Base-by-base conservation (phyloP, 2,113 vertebrate genomes). In the Sphaerodactylus townsendi region DNA sequence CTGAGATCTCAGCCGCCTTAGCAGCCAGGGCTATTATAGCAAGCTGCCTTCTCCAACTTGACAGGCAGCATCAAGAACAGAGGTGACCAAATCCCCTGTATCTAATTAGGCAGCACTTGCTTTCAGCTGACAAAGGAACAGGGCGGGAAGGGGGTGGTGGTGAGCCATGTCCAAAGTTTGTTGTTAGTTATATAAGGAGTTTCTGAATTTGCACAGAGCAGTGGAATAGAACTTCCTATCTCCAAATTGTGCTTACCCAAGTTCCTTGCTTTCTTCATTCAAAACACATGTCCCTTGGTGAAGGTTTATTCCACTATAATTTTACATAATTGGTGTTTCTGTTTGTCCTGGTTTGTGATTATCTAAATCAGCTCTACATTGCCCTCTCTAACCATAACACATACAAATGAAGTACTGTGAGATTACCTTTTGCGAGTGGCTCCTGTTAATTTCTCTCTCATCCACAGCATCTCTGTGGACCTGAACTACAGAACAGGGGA, bases 101-200 rank as follows among this genome's bases (percentile, higher is more conserved):
- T 86, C 56, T 81, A 50, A 86, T 86, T 82, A 82, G 80, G 81
- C 68, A 53, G 80, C 74, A 25, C 41, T 82, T 86, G 56, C 59
- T 41, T 85, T 65, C 56, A 79, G 44, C 66, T 78, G 76, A 48
- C 50, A 78, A 78, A 71, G 53, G 69, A 44, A 81, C 11, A 10
- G 33, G 53, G 37, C n/a, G n/a, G n/a, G n/a, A n/a, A n/a, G n/a
- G n/a, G n/a, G n/a, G n/a, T n/a, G n/a, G n/a, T n/a, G 25, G 28
- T 28, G 30, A 79, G 39, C 62, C 33, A 6, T 71, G 53, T 15
- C 35, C 10, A 35, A 64, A 37, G 39, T 48, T 78, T 85, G 53
- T 39, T 48, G 25, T 79, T 6, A n/a, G 30, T 79, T 72, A 56
- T 6, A 56, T 39, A 56, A 71, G 48, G 23, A 10, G 8, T 35